Percentiles rank a stretch among this genome's conserved stretches.
phyloP scores from a whole-genome alignment of 2,888 invertebrate species.

The Smittia aterrima region DNA sequence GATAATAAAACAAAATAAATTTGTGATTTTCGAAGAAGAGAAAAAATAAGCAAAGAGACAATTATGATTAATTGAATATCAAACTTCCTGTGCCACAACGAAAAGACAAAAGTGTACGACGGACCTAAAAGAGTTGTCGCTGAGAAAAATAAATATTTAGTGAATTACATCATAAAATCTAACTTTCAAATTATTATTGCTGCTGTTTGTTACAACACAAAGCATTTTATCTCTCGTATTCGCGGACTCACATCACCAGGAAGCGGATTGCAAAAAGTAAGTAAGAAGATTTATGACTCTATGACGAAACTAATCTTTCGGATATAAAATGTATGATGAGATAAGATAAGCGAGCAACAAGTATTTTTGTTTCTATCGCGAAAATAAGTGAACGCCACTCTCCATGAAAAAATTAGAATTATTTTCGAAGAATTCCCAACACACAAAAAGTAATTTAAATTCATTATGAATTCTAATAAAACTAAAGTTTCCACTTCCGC shows the following conservation, averaged over 20 bases:
- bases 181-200: neutral
- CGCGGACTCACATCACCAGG: constrained; percentile 1
- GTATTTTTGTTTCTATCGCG: neutral
- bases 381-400: neutral
- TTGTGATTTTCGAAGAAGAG: constrained; percentile 37
- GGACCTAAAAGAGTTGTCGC: neutral
- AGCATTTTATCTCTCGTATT: neutral
- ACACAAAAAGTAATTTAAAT: neutral
- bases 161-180: neutral
- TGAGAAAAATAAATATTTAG: constrained; percentile 1
- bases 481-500: constrained; percentile 39
- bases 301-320: constrained; percentile 19
- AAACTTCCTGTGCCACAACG: neutral
- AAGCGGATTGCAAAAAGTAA: constrained; percentile 27
- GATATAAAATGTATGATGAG: neutral
- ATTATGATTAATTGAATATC: constrained; percentile 17
- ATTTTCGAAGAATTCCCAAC: neutral
- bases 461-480: constrained; percentile 39
- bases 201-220: neutral
- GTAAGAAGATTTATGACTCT: neutral
- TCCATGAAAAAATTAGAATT: neutral
- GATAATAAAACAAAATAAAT: too few relatives aligned
- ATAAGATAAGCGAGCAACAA: constrained; percentile 17
- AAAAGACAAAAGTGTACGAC: neutral
- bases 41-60: neutral